phyloP scores from a whole-genome alignment of 1,140 invertebrate species.

The Drosophila ercepeae region DNA sequence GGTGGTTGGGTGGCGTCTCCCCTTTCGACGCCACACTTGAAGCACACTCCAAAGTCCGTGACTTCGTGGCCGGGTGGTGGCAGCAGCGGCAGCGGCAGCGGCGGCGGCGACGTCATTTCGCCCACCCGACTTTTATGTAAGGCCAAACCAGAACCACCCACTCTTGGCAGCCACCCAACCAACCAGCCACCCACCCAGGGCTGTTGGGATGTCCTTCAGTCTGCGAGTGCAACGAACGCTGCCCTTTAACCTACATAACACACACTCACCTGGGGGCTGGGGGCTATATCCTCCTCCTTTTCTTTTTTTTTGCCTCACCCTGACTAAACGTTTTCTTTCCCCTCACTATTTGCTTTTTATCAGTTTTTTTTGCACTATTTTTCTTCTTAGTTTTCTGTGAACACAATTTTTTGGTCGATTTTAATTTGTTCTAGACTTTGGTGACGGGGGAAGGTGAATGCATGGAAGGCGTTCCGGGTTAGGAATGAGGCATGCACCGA shows the following conservation, averaged over 20 bases:
- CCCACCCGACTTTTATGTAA: slow-evolving; percentile 49
- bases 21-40: slow-evolving; percentile 3
- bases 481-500: neutral
- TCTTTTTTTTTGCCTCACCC: neutral
- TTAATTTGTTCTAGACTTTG: neutral
- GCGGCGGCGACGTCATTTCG: slow-evolving; percentile 33
- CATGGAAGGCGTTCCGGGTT: neutral
- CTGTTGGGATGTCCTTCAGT: slow-evolving; percentile 62
- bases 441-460: no score
- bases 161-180: no score
- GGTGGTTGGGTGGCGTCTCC: no score
- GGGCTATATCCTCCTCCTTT: slow-evolving; percentile 1
- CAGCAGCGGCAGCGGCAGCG: slow-evolving; percentile 26
- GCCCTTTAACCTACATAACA: slow-evolving; percentile 75
- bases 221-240: slow-evolving; percentile 73
- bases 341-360: neutral
- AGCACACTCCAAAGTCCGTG: slow-evolving; percentile 67
- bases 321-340: neutral
- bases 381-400: neutral
- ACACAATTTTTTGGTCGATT: no score
- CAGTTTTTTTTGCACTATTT: neutral
- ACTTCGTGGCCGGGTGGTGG: slow-evolving; percentile 38
- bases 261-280: slow-evolving; percentile 6
- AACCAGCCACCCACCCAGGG: neutral
- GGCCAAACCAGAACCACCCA: slow-evolving; percentile 40